phyloP scores from a whole-genome alignment of 2,888 invertebrate genomes.

The Melanchra persicariae region DNA sequence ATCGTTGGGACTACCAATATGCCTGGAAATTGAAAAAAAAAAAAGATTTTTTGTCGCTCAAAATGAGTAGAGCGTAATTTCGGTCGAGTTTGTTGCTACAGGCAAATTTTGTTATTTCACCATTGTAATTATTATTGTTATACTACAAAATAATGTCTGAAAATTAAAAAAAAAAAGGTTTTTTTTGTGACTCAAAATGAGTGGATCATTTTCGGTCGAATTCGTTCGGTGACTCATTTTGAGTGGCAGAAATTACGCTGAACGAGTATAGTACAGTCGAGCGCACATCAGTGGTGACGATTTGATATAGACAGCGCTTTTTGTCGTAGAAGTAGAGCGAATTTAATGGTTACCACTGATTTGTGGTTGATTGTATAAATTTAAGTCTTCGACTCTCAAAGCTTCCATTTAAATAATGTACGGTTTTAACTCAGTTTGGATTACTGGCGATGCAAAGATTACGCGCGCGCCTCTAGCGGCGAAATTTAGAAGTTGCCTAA shows the following conservation, averaged over 20 bases:
- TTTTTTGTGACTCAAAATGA: background rate
- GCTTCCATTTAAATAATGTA: background rate
- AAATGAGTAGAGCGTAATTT: background rate
- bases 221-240: constrained; percentile 3
- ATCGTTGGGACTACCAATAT: background rate
- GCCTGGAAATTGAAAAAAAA: background rate
- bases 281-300: background rate
- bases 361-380: background rate
- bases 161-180: background rate
- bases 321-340: background rate
- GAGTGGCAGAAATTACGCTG: constrained; percentile 6
- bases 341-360: background rate
- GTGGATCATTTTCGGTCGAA: background rate
- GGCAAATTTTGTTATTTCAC: background rate
- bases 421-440: background rate
- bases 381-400: background rate
- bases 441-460: no score
- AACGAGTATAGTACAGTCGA: background rate
- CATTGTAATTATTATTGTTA: background rate
- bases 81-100: background rate
- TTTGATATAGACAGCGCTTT: background rate
- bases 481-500: no score
- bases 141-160: background rate
- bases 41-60: background rate
- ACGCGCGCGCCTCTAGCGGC: no score